Conservation (phyloP, 2,888 invertebrate species). For the Noctua fimbriata region DNA sequence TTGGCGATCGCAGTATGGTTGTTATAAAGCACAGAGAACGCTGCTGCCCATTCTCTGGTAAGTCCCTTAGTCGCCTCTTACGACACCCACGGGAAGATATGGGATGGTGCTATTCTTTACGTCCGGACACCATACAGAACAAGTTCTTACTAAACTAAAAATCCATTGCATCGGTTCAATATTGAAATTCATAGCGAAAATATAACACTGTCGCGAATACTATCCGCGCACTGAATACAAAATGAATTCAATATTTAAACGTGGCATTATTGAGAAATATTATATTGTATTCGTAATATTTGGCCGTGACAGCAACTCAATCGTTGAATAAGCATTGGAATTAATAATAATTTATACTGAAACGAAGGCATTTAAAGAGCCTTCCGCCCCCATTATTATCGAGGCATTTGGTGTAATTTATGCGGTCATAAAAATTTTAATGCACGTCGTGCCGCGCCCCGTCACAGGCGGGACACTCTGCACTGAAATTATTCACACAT, state of each 20-base stretch:
- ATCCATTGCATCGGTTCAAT: constrained; percentile 11
- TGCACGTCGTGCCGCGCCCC: constrained; percentile 43
- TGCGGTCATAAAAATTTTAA: constrained; percentile 64
- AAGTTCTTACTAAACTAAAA: constrained; percentile 7
- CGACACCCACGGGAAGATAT: too few relatives aligned
- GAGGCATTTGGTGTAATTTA: constrained; percentile 63
- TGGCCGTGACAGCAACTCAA: constrained; percentile 53
- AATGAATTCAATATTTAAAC: constrained; percentile 53
- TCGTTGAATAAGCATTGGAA: constrained; percentile 58
- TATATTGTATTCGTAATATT: constrained; percentile 47
- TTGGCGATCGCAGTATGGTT: too few relatives aligned
- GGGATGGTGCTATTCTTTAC: too few relatives aligned
- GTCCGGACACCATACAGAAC: too few relatives aligned
- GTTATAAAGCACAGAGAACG: too few relatives aligned
- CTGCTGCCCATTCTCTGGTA: too few relatives aligned
- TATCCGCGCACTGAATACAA: constrained; percentile 41
- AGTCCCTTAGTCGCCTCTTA: too few relatives aligned
- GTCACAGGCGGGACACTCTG: constrained; percentile 3
- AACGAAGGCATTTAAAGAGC: constrained; percentile 64
- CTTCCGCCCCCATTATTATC: constrained; percentile 63
- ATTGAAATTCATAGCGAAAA: constrained; percentile 41
- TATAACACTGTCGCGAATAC: constrained; percentile 41
- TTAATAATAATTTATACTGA: constrained; percentile 65
- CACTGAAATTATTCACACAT: constrained; percentile 38
- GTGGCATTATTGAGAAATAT: constrained; percentile 34